Percentiles rank a stretch among this genome's conserved stretches.
These are phyloP conservation scores for Scatophagus argus DNA, from an alignment of 2,113 vertebrate species.

Conservation along the genomic window DNA sequence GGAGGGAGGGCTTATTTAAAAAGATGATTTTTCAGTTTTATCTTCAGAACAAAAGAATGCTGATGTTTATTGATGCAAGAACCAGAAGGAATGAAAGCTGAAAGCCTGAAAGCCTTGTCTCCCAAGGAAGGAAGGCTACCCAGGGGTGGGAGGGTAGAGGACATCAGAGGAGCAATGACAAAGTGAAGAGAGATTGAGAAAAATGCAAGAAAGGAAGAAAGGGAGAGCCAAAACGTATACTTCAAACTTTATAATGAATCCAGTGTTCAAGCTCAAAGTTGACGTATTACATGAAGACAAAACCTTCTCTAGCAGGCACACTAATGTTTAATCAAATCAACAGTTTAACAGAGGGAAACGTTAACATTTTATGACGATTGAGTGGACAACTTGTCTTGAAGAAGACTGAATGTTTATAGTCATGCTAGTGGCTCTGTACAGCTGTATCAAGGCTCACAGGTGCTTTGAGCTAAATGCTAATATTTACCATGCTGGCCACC, in stretches of 20 bases:
- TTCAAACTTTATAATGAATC: conserved; percentile 1
- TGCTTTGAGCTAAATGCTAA: background rate
- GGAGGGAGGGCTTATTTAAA: conserved; percentile 24
- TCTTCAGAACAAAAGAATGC: background rate
- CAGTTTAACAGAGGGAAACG: background rate
- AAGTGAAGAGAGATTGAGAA: background rate
- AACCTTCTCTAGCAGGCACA: background rate
- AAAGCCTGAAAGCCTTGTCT: background rate
- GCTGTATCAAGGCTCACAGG: background rate
- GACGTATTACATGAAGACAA: background rate
- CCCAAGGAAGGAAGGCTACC: background rate
- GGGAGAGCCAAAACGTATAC: background rate
- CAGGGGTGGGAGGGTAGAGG: background rate
- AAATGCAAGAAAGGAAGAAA: background rate
- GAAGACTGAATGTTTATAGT: background rate
- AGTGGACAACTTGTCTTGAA: background rate
- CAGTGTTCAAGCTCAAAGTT: background rate
- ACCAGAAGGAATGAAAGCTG: background rate
- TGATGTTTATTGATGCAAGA: conserved; percentile 11
- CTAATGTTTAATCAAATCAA: background rate
- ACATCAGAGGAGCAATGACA: background rate
- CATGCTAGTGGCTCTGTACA: background rate
- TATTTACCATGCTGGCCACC: too few species aligned
- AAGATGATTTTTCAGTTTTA: conserved; percentile 34
- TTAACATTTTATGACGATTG: background rate